These are phyloP conservation scores for Potamilus streckersoni DNA, from an alignment of 1,140 invertebrate species.

Conservation along the genomic window DNA sequence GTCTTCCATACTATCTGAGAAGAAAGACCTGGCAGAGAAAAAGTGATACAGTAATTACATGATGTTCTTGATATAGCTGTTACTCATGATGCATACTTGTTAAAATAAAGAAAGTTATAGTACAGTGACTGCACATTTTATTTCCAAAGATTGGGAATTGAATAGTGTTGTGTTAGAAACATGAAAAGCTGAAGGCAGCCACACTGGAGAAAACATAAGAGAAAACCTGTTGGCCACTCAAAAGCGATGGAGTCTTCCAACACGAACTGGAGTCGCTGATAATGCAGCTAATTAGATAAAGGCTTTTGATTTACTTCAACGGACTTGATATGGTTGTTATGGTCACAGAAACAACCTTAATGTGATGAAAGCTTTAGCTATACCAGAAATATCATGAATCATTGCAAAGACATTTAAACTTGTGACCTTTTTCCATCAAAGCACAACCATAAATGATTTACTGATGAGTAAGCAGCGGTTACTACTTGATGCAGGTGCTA, in stretches of 20 bases:
- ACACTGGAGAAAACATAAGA: background rate
- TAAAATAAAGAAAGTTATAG: too few species aligned
- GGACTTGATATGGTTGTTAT: slow-evolving; percentile 17
- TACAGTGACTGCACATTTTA: background rate
- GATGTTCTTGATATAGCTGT: background rate
- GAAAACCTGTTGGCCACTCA: background rate
- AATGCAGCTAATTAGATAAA: slow-evolving; percentile 28
- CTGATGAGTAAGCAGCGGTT: too few species aligned
- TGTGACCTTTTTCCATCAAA: background rate
- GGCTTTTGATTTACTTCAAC: slow-evolving; percentile 11
- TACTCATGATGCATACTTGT: background rate
- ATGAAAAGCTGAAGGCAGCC: background rate
- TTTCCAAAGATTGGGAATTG: background rate
- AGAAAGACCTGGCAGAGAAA: too few species aligned
- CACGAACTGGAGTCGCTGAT: slow-evolving; percentile 12
- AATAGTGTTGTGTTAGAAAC: background rate
- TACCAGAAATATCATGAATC: background rate
- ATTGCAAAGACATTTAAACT: slow-evolving; percentile 9
- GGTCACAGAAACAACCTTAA: slow-evolving; percentile 19
- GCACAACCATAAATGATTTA: too few species aligned
- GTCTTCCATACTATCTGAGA: too few species aligned
- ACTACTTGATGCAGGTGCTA: too few species aligned
- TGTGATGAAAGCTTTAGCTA: slow-evolving; percentile 6
- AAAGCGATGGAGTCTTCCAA: background rate
- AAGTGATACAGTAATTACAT: background rate